Conservation (phyloP, 2,888 invertebrate species). For the Yponomeuta malinellus region DNA sequence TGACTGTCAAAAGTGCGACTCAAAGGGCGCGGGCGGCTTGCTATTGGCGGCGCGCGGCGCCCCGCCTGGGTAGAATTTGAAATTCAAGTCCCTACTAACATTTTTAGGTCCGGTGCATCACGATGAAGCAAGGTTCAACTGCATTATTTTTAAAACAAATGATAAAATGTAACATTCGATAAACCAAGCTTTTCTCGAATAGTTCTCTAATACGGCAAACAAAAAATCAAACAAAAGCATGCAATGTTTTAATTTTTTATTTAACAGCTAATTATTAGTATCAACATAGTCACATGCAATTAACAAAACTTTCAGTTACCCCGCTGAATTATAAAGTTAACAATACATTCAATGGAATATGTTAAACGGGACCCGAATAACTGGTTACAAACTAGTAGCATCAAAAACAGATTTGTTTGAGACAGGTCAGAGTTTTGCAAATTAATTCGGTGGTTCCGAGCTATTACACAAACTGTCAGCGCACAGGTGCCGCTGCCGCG, state of each 20-base stretch:
- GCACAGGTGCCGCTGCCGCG: constrained; percentile 60
- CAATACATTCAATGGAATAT: constrained; percentile 1
- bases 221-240: background rate
- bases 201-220: background rate
- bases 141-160: too few relatives aligned
- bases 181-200: too few relatives aligned
- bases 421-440: constrained; percentile 66
- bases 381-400: constrained; percentile 38
- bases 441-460: constrained; percentile 69
- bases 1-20: constrained; percentile 38
- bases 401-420: constrained; percentile 60
- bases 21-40: constrained; percentile 30
- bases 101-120: background rate
- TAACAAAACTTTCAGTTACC: constrained; percentile 18
- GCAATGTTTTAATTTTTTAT: background rate
- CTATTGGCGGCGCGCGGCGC: background rate
- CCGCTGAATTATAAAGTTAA: background rate
- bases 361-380: constrained; percentile 17
- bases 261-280: background rate
- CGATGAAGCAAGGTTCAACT: background rate
- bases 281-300: background rate
- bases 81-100: background rate
- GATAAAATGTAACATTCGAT: too few relatives aligned
- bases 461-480: constrained; percentile 69
- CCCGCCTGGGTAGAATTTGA: background rate